Evolutionary conservation across 2,797 vertebrate species (phyloP).

Genomic region (Somateria mollissima): DNA sequence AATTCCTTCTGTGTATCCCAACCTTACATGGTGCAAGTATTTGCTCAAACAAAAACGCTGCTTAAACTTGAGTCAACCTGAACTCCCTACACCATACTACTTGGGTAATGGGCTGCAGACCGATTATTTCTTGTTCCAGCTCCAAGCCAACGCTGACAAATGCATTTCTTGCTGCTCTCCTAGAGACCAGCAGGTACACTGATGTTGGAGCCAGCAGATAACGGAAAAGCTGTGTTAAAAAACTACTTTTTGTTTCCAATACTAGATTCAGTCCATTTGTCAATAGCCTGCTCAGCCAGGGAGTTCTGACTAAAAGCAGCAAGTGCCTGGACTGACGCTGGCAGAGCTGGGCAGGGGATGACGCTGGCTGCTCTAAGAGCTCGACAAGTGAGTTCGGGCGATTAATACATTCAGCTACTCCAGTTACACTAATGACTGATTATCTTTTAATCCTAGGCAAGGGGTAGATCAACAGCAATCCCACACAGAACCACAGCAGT

Average conservation of each 20-base stretch:
- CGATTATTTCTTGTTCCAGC: conserved; percentile 40
- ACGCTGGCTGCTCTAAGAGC: neutral
- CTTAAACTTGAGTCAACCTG: conserved; percentile 32
- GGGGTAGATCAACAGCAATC: conserved; percentile 17
- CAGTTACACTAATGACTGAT: conserved; percentile 14
- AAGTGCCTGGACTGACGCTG: neutral
- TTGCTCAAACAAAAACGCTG: conserved; percentile 14
- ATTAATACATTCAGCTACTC: neutral
- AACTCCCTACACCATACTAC: conserved; percentile 36
- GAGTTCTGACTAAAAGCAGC: neutral
- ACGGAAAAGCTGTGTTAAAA: neutral
- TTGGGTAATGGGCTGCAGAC: conserved; percentile 34
- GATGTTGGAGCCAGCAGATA: neutral
- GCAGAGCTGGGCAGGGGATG: neutral
- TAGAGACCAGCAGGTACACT: neutral
- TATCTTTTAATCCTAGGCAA: conserved; percentile 48
- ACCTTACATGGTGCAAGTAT: neutral
- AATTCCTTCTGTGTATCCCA: neutral
- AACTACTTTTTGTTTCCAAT: neutral
- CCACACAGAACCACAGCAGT: neutral
- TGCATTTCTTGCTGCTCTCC: neutral
- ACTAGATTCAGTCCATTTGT: neutral
- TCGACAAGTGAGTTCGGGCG: neutral
- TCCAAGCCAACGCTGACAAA: neutral
- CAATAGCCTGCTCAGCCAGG: neutral